These are phyloP conservation scores for Lamellibrachia columna DNA, from an alignment of 2,888 invertebrate species.

Conservation along the genomic window DNA sequence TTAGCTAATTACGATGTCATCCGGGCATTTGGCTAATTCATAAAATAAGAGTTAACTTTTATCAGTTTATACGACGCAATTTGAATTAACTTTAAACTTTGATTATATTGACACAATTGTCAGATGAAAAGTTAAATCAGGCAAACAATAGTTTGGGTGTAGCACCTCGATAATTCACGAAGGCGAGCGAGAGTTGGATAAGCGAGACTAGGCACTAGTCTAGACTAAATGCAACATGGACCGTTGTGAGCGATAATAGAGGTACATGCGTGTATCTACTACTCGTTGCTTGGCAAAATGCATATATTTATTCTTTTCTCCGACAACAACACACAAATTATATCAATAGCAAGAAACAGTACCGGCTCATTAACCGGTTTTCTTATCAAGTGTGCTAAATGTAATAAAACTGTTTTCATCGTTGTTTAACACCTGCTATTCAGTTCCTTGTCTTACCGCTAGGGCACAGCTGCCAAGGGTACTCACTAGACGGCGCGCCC, in stretches of 20 bases:
- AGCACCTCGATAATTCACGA: too few relatives aligned
- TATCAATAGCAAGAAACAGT: background rate
- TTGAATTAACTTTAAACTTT: too few relatives aligned
- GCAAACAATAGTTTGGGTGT: too few relatives aligned
- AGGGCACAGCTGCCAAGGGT: background rate
- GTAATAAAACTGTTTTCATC: background rate
- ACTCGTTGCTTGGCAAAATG: background rate
- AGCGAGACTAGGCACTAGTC: too few relatives aligned
- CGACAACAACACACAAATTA: background rate
- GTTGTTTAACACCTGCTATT: background rate
- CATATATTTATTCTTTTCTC: slow-evolving; percentile 24
- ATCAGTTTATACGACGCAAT: too few relatives aligned
- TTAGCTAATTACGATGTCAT: too few relatives aligned
- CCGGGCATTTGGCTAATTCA: too few relatives aligned
- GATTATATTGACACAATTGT: too few relatives aligned
- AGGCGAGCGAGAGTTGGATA: too few relatives aligned
- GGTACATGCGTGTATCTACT: background rate
- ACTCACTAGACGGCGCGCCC: background rate
- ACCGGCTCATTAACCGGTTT: background rate
- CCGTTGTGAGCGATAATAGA: background rate
- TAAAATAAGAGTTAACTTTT: too few relatives aligned
- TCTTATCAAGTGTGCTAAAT: background rate
- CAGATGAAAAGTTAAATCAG: too few relatives aligned
- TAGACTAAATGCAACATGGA: too few relatives aligned
- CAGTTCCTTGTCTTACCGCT: background rate